These are phyloP conservation scores for Epizoanthus fatuus DNA, from an alignment of 92 coral and sea anemone genomes.

Conservation along the genomic window DNA sequence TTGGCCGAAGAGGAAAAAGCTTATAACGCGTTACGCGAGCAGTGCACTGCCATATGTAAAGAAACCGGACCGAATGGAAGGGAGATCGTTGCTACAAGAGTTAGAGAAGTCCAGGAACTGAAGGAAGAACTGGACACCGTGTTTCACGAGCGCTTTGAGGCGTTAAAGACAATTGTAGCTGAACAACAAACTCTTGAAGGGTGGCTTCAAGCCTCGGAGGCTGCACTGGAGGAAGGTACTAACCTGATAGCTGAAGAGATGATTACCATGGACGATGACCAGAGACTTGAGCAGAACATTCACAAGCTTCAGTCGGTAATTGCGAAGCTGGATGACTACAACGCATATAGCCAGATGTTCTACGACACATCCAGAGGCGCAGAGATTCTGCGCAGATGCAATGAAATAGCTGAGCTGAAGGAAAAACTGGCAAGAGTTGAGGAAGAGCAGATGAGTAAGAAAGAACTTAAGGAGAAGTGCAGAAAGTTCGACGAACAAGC, in stretches of 20 bases:
- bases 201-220: conserved; percentile 72
- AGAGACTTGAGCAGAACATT: not conserved
- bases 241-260: conserved; percentile 17
- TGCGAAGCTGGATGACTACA: conserved; percentile 69
- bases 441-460: conserved; percentile 33
- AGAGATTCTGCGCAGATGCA: conserved; percentile 39
- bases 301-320: conserved; percentile 49
- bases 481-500: conserved; percentile 45
- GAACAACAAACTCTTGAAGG: conserved; percentile 82
- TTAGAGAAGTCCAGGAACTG: conserved; percentile 23
- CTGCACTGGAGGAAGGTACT: conserved; percentile 51
- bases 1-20: conserved; percentile 57
- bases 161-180: conserved; percentile 67
- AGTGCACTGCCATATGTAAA: conserved; percentile 33
- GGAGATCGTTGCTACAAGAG: conserved; percentile 42
- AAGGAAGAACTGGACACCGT: conserved; percentile 36
- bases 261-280: conserved; percentile 4
- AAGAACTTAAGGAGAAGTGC: conserved; percentile 37
- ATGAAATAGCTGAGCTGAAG: conserved; percentile 34
- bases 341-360: conserved; percentile 47
- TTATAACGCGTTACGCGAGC: conserved; percentile 42
- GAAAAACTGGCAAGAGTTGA: conserved; percentile 31
- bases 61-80: conserved; percentile 40
- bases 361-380: conserved; percentile 31
- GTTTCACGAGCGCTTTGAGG: conserved; percentile 56